These are phyloP conservation scores for Cyanoderma ruficeps DNA, from an alignment of 2,113 vertebrate species.

Conservation along the genomic window DNA sequence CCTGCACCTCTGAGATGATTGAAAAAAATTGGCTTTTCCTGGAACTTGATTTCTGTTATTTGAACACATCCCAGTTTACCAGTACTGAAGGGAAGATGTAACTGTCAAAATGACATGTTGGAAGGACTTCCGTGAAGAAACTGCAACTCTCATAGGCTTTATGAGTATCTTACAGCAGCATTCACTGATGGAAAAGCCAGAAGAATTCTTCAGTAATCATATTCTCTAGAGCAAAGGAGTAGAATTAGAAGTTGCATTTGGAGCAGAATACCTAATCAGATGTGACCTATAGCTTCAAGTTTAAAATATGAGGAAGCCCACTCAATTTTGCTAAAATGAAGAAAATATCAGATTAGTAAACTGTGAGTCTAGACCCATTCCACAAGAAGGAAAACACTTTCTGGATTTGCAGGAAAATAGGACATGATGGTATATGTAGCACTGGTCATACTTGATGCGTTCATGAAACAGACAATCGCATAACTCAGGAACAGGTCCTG, in stretches of 20 bases:
- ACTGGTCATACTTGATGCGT: neutral
- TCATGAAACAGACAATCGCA: neutral
- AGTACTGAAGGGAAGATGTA: slow-evolving; percentile 25
- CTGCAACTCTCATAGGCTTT: neutral
- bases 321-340: neutral
- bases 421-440: neutral
- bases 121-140: neutral
- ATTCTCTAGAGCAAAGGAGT: neutral
- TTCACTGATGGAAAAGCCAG: neutral
- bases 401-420: neutral
- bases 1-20: neutral
- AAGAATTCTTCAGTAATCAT: neutral
- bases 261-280: neutral
- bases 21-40: neutral
- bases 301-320: neutral
- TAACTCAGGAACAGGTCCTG: neutral
- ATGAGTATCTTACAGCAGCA: neutral
- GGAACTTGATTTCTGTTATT: neutral
- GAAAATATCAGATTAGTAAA: neutral
- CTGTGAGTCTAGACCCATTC: neutral
- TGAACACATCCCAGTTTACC: neutral
- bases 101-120: slow-evolving; percentile 21
- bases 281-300: neutral
- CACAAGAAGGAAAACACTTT: neutral
- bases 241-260: neutral